A percentile compares a stretch with the other conserved stretches of the same genome.
phyloP scores from a whole-genome alignment of 1,140 invertebrate genomes.

The Aleiodes sp. region DNA sequence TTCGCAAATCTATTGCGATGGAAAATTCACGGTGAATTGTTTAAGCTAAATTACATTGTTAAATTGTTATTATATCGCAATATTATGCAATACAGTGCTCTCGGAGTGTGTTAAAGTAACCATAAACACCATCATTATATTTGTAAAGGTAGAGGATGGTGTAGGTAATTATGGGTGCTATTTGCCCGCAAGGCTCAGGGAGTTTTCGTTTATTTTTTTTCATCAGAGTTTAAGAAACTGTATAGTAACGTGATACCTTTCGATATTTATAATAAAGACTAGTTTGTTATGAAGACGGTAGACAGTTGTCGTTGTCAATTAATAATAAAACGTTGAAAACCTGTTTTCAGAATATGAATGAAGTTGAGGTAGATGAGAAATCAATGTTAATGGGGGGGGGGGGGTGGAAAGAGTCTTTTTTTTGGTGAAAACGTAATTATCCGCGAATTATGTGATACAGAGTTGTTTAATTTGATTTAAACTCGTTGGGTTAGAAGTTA shows the following conservation, averaged over 20 bases:
- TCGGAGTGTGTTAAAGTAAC: conserved; percentile 1
- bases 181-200: not conserved
- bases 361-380: not conserved
- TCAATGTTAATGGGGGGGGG: not conserved
- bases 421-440: not conserved
- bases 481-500: not conserved
- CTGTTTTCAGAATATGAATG: conserved; percentile 40
- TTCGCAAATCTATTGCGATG: too few relatives aligned
- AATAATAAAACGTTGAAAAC: conserved; percentile 51
- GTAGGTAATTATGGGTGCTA: not conserved
- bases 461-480: not conserved
- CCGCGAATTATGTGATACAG: not conserved
- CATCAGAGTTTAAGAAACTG: too few relatives aligned
- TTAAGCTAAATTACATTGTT: too few relatives aligned
- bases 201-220: too few relatives aligned
- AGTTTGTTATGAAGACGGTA: conserved; percentile 33
- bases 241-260: too few relatives aligned
- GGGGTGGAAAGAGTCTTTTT: not conserved
- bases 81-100: too few relatives aligned
- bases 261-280: not conserved
- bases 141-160: not conserved
- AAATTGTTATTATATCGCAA: too few relatives aligned
- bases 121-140: conserved; percentile 1
- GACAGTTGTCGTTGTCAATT: conserved; percentile 48
- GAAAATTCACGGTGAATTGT: too few relatives aligned